phyloP scores from a whole-genome alignment of 2,797 vertebrate genomes.

The Micromesistius poutassou region DNA sequence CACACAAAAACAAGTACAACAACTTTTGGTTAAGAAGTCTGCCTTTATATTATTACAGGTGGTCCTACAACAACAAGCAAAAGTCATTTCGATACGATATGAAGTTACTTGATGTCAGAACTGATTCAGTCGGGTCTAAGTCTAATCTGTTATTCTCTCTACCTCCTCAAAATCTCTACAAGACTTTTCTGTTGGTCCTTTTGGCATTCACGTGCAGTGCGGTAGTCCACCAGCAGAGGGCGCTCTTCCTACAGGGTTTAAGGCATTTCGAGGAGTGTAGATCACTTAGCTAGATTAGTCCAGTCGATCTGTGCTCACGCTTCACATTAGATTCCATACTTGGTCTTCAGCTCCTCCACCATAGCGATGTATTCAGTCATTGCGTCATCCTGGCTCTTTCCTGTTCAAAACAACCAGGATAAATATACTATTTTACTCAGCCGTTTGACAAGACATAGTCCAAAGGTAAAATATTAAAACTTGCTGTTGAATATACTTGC shows the following conservation, averaged over 20 bases:
- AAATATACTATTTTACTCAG: not conserved
- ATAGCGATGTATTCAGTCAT: slow-evolving; percentile 73
- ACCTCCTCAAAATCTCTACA: not conserved
- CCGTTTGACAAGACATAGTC: not conserved
- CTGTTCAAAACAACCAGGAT: slow-evolving; percentile 55
- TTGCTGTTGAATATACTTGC: not conserved
- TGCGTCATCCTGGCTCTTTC: slow-evolving; percentile 81
- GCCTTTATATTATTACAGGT: slow-evolving; percentile 14
- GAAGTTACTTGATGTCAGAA: not conserved
- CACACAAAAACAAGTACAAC: not conserved
- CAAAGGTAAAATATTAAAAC: not conserved
- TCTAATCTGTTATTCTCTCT: not conserved
- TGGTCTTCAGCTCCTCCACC: slow-evolving; percentile 69
- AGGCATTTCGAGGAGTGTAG: slow-evolving; percentile 17
- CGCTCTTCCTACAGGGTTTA: slow-evolving; percentile 14
- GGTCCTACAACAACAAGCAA: slow-evolving; percentile 8
- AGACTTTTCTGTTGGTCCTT: slow-evolving; percentile 4
- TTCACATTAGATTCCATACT: slow-evolving; percentile 55
- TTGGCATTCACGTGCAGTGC: slow-evolving; percentile 3
- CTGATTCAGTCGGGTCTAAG: not conserved
- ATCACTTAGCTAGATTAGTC: not conserved
- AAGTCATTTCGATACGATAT: not conserved
- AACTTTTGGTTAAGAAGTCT: slow-evolving; percentile 6
- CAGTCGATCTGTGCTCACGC: not conserved
- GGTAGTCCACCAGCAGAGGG: not conserved